phyloP scores from a whole-genome alignment of 2,113 vertebrate species.

The Bettongia penicillata region DNA sequence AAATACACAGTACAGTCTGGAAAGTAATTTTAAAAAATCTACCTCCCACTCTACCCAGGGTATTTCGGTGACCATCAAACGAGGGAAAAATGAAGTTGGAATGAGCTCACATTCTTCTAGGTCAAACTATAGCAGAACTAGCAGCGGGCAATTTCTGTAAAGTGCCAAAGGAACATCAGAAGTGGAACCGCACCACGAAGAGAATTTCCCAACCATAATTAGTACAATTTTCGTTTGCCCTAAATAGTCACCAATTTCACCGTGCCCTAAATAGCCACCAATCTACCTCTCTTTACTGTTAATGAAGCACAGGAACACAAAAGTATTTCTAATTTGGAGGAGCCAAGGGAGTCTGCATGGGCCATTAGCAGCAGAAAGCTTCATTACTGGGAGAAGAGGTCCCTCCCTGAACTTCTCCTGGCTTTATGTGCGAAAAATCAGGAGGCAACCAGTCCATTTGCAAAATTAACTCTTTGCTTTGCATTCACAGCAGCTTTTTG shows the following conservation, averaged over 20 bases:
- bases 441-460: slow-evolving; percentile 84
- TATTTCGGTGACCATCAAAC: slow-evolving; percentile 25
- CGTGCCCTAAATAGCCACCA: slow-evolving; percentile 89
- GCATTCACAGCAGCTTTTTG: slow-evolving; percentile 68
- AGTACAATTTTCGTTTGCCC: slow-evolving; percentile 86
- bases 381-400: slow-evolving; percentile 85
- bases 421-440: slow-evolving; percentile 87
- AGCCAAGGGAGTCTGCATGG: slow-evolving; percentile 86
- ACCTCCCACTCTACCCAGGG: slow-evolving; percentile 2
- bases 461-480: slow-evolving; percentile 83
- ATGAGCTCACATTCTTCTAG: slow-evolving; percentile 41
- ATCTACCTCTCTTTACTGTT: slow-evolving; percentile 87
- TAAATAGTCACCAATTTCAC: slow-evolving; percentile 88
- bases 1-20: background rate
- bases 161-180: slow-evolving; percentile 77
- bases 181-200: slow-evolving; percentile 76
- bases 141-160: slow-evolving; percentile 59
- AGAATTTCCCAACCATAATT: slow-evolving; percentile 85
- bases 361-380: slow-evolving; percentile 85
- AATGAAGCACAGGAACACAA: slow-evolving; percentile 85
- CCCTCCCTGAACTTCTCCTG: slow-evolving; percentile 82
- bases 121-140: slow-evolving; percentile 39
- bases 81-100: slow-evolving; percentile 22
- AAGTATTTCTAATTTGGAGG: slow-evolving; percentile 87
- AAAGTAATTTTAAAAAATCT: slow-evolving; percentile 34